These are phyloP conservation scores for Pantelozetes paolii DNA, from an alignment of 2,888 invertebrate species.

Conservation along the genomic window DNA sequence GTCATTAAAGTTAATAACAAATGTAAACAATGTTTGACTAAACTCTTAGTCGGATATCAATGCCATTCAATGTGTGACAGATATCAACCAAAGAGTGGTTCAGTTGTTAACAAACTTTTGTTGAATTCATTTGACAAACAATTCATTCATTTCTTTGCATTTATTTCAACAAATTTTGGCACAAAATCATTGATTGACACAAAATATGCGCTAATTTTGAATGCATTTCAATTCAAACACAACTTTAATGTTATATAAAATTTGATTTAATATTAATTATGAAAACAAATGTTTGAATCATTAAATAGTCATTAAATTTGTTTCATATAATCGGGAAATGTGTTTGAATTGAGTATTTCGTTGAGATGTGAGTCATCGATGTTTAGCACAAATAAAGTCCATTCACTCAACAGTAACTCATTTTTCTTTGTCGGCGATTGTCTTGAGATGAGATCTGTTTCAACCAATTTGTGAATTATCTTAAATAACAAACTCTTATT, in stretches of 20 bases:
- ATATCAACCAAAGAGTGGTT: no score
- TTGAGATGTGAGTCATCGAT: slow-evolving; percentile 40
- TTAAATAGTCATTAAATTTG: neutral
- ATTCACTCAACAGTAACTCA: slow-evolving; percentile 25
- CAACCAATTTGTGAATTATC: slow-evolving; percentile 30
- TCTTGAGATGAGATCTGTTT: slow-evolving; percentile 29
- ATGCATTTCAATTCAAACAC: neutral
- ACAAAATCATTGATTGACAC: neutral
- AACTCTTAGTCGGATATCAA: no score
- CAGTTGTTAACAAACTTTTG: no score
- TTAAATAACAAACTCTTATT: slow-evolving; percentile 34
- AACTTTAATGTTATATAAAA: neutral
- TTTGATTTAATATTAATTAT: no score
- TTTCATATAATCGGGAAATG: slow-evolving; percentile 35
- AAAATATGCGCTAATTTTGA: neutral
- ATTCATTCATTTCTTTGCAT: no score
- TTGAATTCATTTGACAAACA: no score
- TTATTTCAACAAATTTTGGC: no score
- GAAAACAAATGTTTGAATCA: no score
- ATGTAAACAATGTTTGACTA: neutral
- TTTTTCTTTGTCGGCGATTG: slow-evolving; percentile 3
- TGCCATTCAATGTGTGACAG: no score
- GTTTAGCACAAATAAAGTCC: slow-evolving; percentile 38
- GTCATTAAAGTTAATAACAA: neutral
- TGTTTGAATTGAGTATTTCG: slow-evolving; percentile 5